Percentiles rank a stretch among this genome's conserved stretches.
These are phyloP conservation scores for Vultur gryphus DNA, from an alignment of 2,797 vertebrate genomes.

Conservation along the genomic window DNA sequence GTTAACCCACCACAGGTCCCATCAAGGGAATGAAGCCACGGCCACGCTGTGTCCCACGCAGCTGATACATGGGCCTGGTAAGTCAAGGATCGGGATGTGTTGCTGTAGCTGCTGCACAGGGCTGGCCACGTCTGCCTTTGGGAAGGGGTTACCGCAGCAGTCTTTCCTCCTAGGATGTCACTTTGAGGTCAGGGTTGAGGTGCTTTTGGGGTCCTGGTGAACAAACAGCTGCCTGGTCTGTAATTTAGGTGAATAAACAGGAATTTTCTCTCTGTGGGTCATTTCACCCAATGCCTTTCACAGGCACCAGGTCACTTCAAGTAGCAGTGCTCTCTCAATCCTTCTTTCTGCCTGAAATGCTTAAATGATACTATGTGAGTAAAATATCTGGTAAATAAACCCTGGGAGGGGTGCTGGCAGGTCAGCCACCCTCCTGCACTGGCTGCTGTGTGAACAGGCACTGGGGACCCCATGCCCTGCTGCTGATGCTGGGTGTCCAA, in stretches of 20 bases:
- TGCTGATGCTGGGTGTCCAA: not conserved
- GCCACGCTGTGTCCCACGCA: fast-evolving
- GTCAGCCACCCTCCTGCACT: not conserved
- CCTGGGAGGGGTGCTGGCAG: not conserved
- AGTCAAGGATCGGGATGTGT: fast-evolving
- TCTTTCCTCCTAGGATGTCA: not conserved
- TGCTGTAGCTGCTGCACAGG: not conserved
- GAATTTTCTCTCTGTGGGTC: not conserved
- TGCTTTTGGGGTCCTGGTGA: not conserved
- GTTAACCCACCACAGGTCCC: not conserved
- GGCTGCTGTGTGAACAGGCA: fast-evolving
- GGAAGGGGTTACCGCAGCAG: not conserved
- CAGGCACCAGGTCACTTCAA: not conserved
- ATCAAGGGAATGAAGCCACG: fast-evolving
- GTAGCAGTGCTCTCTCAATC: not conserved
- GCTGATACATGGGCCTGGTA: not conserved
- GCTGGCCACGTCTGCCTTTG: not conserved
- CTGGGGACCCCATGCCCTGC: too few relatives aligned
- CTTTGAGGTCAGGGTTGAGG: not conserved
- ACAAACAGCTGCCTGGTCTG: not conserved
- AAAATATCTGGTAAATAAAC: not conserved
- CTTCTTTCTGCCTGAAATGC: not conserved
- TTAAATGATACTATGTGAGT: not conserved
- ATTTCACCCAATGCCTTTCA: not conserved
- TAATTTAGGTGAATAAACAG: not conserved